Conservation (phyloP, 2,113 vertebrate genomes). For the Chunga burmeisteri region DNA sequence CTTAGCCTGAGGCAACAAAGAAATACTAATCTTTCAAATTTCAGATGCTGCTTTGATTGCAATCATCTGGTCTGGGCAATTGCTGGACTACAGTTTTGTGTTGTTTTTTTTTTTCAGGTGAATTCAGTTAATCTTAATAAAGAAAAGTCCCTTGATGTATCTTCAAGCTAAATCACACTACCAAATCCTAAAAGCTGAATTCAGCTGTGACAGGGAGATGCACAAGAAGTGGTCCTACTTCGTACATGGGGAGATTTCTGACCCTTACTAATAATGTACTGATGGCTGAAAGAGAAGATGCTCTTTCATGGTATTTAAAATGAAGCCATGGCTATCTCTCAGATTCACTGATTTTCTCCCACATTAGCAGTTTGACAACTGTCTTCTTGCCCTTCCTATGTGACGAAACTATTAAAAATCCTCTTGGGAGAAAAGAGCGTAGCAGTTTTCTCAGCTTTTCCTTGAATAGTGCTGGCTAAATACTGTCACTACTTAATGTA, state of each 20-base stretch:
- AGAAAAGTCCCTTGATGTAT: neutral
- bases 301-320: conserved; percentile 10
- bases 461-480: neutral
- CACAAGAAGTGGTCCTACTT: neutral
- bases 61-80: neutral
- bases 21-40: neutral
- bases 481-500: neutral
- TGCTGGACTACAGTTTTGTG: neutral
- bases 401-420: conserved; percentile 29
- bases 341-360: neutral
- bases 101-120: neutral
- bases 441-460: neutral
- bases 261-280: neutral
- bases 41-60: neutral
- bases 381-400: conserved; percentile 11
- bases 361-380: neutral
- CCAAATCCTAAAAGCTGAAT: neutral
- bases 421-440: neutral
- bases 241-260: neutral
- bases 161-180: neutral
- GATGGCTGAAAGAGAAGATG: neutral
- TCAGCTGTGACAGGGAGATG: neutral
- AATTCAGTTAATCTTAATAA: neutral
- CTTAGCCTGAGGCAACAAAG: neutral
- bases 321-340: neutral